These are phyloP conservation scores for Phylloscopus trochiloides DNA, from an alignment of 2,113 vertebrate genomes.

Conservation along the genomic window DNA sequence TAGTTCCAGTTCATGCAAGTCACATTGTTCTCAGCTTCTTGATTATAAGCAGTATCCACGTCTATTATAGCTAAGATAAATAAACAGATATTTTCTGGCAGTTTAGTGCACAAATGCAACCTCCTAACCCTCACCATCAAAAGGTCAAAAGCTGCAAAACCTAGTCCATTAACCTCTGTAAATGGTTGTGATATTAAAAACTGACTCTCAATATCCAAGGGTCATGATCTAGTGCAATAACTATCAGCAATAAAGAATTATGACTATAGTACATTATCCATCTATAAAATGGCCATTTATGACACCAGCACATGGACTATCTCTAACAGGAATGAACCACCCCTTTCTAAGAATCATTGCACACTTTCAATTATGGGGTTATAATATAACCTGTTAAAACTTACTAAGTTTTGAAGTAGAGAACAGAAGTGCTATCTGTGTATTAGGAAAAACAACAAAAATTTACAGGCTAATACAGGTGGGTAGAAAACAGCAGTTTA, in stretches of 20 bases:
- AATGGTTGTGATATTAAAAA: constrained; percentile 84
- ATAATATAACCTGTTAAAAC: constrained; percentile 59
- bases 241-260: constrained; percentile 82
- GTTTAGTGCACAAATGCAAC: constrained; percentile 71
- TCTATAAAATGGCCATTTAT: constrained; percentile 81
- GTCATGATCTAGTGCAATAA: constrained; percentile 81
- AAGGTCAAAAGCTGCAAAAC: constrained; percentile 80
- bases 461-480: background rate
- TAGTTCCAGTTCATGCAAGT: background rate
- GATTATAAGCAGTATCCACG: constrained; percentile 25
- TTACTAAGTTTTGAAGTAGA: constrained; percentile 42
- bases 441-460: constrained; percentile 24
- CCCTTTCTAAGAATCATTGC: constrained; percentile 61
- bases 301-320: constrained; percentile 62
- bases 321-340: constrained; percentile 56
- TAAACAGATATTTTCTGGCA: constrained; percentile 74
- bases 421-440: background rate
- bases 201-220: constrained; percentile 80
- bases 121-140: constrained; percentile 70
- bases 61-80: constrained; percentile 59
- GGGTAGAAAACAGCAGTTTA: background rate
- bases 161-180: constrained; percentile 83
- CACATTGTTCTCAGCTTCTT: background rate
- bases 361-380: constrained; percentile 54
- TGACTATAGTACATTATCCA: constrained; percentile 79